Percentiles rank a stretch among this genome's conserved stretches.
Conservation (phyloP, 30 jellyfish, hydroid and myxozoan genomes). For the Pelagia noctiluca region DNA sequence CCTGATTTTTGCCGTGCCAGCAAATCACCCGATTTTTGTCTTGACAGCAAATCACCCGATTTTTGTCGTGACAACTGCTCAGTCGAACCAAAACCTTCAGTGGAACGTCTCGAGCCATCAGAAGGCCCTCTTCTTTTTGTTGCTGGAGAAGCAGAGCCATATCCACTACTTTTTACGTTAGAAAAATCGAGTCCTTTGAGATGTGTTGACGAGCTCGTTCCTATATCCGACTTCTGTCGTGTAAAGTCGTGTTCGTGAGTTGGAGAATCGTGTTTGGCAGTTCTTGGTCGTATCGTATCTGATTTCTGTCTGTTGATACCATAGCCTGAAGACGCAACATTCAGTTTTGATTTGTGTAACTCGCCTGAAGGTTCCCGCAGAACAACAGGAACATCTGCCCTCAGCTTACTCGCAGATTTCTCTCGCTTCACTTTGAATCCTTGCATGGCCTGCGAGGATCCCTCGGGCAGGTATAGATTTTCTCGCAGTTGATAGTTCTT, state of each 20-base stretch:
- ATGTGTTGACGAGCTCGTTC: slow-evolving; percentile 26
- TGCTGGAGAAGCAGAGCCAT: slow-evolving; percentile 69
- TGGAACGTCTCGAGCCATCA: slow-evolving; percentile 39
- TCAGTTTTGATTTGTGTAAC: slow-evolving; percentile 15
- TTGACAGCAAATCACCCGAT: slow-evolving; percentile 55
- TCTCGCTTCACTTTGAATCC: slow-evolving; percentile 88
- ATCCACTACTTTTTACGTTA: slow-evolving; percentile 84
- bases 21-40: slow-evolving; percentile 39
- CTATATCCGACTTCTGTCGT: slow-evolving; percentile 85
- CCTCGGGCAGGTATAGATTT: slow-evolving; percentile 84
- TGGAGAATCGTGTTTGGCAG: slow-evolving; percentile 26
- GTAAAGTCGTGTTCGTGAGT: slow-evolving; percentile 2
- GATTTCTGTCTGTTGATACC: slow-evolving; percentile 52
- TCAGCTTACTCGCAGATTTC: slow-evolving; percentile 64
- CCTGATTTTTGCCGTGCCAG: slow-evolving; percentile 79
- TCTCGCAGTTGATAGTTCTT: slow-evolving; percentile 89
- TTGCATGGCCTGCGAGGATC: slow-evolving; percentile 90
- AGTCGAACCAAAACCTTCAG: slow-evolving; percentile 31
- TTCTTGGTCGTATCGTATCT: slow-evolving; percentile 39
- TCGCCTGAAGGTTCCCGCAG: slow-evolving; percentile 64
- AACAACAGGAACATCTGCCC: slow-evolving; percentile 49
- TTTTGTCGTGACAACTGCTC: slow-evolving; percentile 55
- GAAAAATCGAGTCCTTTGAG: slow-evolving; percentile 51
- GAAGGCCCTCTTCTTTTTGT: slow-evolving; percentile 60
- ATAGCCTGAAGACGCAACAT: slow-evolving; percentile 30